These are phyloP conservation scores for Palythoa grandiflora DNA, from an alignment of 92 coral and sea anemone species.

Conservation along the genomic window DNA sequence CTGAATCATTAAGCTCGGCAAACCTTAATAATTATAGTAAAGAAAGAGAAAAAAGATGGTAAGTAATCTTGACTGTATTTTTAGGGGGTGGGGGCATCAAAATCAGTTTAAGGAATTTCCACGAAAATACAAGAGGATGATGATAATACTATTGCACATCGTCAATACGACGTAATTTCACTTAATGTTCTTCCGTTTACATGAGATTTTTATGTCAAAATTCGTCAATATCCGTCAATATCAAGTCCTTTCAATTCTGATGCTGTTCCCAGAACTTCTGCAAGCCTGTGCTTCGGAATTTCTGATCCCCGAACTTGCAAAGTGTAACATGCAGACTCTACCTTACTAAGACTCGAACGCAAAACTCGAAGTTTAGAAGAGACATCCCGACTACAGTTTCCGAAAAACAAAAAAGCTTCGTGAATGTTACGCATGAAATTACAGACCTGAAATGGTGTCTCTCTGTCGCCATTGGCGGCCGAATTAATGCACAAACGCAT, in stretches of 20 bases:
- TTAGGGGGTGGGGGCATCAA: too few relatives aligned
- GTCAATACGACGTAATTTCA: too few relatives aligned
- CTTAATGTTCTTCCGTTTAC: too few relatives aligned
- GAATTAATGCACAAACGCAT: conserved; percentile 95
- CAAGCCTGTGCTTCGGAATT: conserved; percentile 86
- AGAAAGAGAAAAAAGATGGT: too few relatives aligned
- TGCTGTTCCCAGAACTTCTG: conserved; percentile 64
- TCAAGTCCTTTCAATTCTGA: conserved; percentile 31
- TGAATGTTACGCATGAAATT: conserved; percentile 78
- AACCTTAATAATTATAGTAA: too few relatives aligned
- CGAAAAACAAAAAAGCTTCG: conserved; percentile 79
- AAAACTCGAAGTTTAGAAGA: conserved; percentile 79
- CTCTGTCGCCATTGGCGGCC: conserved; percentile 86
- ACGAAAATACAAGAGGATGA: too few relatives aligned
- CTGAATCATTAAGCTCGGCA: too few relatives aligned
- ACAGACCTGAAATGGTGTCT: conserved; percentile 85
- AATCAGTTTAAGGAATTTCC: too few relatives aligned
- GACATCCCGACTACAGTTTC: conserved; percentile 74
- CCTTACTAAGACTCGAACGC: conserved; percentile 84
- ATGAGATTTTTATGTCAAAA: background rate
- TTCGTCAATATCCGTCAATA: conserved; percentile 44
- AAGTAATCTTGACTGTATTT: too few relatives aligned
- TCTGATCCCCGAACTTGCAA: conserved; percentile 93
- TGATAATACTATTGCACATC: too few relatives aligned
- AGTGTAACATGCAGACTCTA: conserved; percentile 91